Evolutionary conservation across 2,113 vertebrate species (phyloP).

Genomic region (Parus major): DNA sequence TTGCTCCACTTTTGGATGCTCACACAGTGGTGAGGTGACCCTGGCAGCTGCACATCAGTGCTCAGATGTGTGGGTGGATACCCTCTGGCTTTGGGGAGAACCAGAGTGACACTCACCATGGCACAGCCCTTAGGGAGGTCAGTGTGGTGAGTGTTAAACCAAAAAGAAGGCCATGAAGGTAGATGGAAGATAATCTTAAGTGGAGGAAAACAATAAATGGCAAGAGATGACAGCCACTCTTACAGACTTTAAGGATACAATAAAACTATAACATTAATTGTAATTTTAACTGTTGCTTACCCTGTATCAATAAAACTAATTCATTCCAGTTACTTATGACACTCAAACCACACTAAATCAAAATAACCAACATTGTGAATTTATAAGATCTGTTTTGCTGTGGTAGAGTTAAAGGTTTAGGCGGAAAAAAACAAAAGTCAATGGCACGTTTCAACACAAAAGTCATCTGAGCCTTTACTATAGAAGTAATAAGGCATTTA

Average conservation of each 20-base stretch:
- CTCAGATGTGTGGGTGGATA: background rate
- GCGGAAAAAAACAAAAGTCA: background rate
- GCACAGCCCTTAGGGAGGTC: background rate
- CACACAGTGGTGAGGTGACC: background rate
- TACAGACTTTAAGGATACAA: slow-evolving; percentile 2
- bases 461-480: slow-evolving; percentile 61
- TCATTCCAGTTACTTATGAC: slow-evolving; percentile 2
- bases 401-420: background rate
- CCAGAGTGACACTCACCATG: background rate
- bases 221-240: background rate
- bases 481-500: slow-evolving; percentile 60
- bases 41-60: background rate
- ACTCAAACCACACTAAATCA: slow-evolving; percentile 27
- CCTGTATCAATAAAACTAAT: slow-evolving; percentile 41
- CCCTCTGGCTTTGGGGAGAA: background rate
- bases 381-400: slow-evolving; percentile 14
- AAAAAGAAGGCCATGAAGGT: background rate
- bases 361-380: slow-evolving; percentile 8
- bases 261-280: slow-evolving; percentile 24
- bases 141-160: background rate
- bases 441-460: slow-evolving; percentile 62
- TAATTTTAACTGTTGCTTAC: slow-evolving; percentile 53
- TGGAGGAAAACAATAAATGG: slow-evolving; percentile 19
- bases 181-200: background rate
- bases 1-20: background rate